Percentiles rank a stretch among this genome's conserved stretches.
Conservation (phyloP, 2,888 invertebrate genomes). For the Drosophila bunnanda region DNA sequence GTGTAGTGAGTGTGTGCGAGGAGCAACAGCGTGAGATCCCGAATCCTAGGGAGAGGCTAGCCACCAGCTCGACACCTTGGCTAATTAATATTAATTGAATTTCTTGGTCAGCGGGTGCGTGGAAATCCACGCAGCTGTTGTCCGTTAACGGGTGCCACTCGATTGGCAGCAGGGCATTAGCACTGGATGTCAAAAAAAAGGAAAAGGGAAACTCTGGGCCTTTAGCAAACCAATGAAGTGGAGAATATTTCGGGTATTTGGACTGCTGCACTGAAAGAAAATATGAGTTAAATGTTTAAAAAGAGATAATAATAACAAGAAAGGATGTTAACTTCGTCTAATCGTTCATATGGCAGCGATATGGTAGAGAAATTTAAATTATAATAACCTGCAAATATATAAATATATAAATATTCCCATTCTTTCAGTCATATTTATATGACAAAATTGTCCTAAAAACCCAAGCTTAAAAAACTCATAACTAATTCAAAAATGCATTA, state of each 20-base stretch:
- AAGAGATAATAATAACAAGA: neutral
- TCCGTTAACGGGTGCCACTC: slow-evolving; percentile 38
- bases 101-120: slow-evolving; percentile 63
- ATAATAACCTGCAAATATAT: no score
- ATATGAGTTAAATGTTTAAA: neutral
- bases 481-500: no score
- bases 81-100: slow-evolving; percentile 80
- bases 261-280: slow-evolving; percentile 20
- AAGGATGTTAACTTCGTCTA: no score
- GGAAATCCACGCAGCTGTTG: slow-evolving; percentile 71
- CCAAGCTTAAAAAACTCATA: no score
- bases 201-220: slow-evolving; percentile 1
- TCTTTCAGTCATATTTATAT: no score
- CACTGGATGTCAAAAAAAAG: slow-evolving; percentile 63
- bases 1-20: slow-evolving; percentile 17
- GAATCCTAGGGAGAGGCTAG: slow-evolving; percentile 57
- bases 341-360: no score
- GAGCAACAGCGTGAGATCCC: slow-evolving; percentile 64
- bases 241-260: slow-evolving; percentile 20
- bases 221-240: slow-evolving; percentile 28
- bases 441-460: no score
- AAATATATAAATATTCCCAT: no score
- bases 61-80: slow-evolving; percentile 74
- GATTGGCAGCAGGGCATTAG: slow-evolving; percentile 66
- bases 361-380: no score